A percentile compares a stretch with the other conserved stretches of the same genome.
phyloP scores from a whole-genome alignment of 1,140 invertebrate species.

The Aricia agestis region DNA sequence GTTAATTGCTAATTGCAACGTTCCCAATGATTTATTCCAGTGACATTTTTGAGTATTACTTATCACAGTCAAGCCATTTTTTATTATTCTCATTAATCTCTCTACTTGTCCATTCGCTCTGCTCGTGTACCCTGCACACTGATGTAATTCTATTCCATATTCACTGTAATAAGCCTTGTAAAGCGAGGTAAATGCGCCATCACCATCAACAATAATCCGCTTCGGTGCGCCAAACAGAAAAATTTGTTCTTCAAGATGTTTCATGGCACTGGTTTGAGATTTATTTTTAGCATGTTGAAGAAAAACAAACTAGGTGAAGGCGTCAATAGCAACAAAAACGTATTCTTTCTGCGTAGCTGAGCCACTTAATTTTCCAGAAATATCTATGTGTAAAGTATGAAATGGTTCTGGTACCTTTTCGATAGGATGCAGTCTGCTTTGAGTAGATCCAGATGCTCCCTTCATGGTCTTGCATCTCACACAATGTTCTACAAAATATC shows the following conservation, averaged over 20 bases:
- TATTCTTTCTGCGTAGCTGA: constrained; percentile 20
- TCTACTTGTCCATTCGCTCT: constrained; percentile 47
- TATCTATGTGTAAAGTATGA: constrained; percentile 42
- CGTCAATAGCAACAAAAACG: too few relatives aligned
- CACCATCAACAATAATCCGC: too few relatives aligned
- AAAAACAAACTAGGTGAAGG: too few relatives aligned
- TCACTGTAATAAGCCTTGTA: too few relatives aligned
- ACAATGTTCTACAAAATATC: constrained; percentile 38
- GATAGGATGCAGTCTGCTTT: constrained; percentile 23
- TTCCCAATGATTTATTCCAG: constrained; percentile 15
- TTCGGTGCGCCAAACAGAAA: too few relatives aligned
- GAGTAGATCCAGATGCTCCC: too few relatives aligned
- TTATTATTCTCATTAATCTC: constrained; percentile 30
- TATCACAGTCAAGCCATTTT: neutral
- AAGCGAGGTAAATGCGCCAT: too few relatives aligned
- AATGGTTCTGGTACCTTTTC: constrained; percentile 33
- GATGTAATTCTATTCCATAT: constrained; percentile 12
- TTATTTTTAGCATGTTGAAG: too few relatives aligned
- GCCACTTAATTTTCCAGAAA: constrained; percentile 36
- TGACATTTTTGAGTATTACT: constrained; percentile 24
- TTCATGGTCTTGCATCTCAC: constrained; percentile 37
- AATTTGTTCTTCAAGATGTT: too few relatives aligned
- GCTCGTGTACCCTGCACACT: constrained; percentile 26
- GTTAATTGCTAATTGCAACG: constrained; percentile 20
- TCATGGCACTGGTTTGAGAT: too few relatives aligned